These are phyloP conservation scores for Paratrypauchen microcephalus DNA, from an alignment of 2,797 vertebrate species.

Conservation along the genomic window DNA sequence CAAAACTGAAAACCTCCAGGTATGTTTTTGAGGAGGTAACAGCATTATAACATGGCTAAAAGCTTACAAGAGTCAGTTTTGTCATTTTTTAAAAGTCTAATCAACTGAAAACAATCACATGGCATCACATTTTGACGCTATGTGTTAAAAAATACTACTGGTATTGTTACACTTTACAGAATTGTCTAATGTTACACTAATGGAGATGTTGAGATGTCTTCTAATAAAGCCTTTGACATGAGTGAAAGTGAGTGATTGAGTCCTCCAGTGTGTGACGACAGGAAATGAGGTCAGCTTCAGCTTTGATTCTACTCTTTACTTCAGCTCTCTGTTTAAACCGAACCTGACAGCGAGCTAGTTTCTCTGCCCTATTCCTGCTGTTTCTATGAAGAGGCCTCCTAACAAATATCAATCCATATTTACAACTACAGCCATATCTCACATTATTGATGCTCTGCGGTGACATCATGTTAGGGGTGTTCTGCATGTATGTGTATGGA, in stretches of 20 bases:
- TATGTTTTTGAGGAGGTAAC: too few relatives aligned
- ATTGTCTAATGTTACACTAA: too few relatives aligned
- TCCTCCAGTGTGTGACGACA: background rate
- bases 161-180: too few relatives aligned
- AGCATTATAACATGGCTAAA: too few relatives aligned
- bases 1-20: too few relatives aligned
- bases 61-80: too few relatives aligned
- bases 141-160: too few relatives aligned
- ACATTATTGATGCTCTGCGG: conserved; percentile 5
- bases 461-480: too few relatives aligned
- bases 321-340: conserved; percentile 16
- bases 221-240: background rate
- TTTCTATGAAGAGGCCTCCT: conserved; percentile 17
- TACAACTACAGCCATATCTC: conserved; percentile 15
- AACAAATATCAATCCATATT: conserved; percentile 32
- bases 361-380: conserved; percentile 8
- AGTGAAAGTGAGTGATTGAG: conserved; percentile 1
- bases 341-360: background rate
- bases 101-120: too few relatives aligned
- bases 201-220: background rate
- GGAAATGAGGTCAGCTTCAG: conserved; percentile 17
- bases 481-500: too few relatives aligned
- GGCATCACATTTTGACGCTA: too few relatives aligned
- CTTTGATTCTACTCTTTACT: background rate
- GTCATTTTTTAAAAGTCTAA: too few relatives aligned